These are phyloP conservation scores for Thecocarcelia acutangulata DNA, from an alignment of 2,888 invertebrate species.

Conservation along the genomic window DNA sequence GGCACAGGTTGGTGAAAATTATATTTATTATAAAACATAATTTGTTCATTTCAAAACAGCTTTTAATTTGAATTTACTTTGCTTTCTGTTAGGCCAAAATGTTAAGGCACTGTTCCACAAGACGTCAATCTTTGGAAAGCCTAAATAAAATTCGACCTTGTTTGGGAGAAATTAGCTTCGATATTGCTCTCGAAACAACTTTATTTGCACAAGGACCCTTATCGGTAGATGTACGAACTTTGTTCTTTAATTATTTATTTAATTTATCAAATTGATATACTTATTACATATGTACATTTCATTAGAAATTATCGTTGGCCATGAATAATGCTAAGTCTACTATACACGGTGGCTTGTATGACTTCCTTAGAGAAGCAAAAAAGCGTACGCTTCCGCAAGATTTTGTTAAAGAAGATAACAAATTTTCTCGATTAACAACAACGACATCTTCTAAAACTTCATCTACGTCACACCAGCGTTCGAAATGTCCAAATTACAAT, in stretches of 20 bases:
- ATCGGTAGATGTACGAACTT: conserved; percentile 87
- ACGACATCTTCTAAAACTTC: conserved; percentile 39
- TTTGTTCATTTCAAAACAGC: not conserved
- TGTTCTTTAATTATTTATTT: not conserved
- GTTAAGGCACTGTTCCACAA: conserved; percentile 78
- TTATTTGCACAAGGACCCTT: conserved; percentile 91
- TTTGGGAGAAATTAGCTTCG: conserved; percentile 88
- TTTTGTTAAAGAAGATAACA: conserved; percentile 46
- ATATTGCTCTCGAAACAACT: conserved; percentile 88
- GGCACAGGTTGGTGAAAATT: conserved; percentile 82
- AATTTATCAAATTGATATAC: not conserved
- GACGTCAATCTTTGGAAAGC: conserved; percentile 79
- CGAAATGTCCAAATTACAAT: conserved; percentile 72
- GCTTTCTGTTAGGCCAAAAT: conserved; percentile 81
- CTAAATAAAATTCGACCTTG: conserved; percentile 84
- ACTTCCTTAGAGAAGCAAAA: conserved; percentile 81
- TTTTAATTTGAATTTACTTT: conserved; percentile 15
- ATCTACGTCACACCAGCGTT: conserved; percentile 13
- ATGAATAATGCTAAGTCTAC: conserved; percentile 82
- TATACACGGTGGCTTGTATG: conserved; percentile 82
- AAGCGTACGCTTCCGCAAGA: conserved; percentile 75
- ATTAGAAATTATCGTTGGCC: conserved; percentile 80
- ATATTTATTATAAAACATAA: not conserved
- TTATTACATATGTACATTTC: conserved; percentile 18
- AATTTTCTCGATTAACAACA: conserved; percentile 15